Conservation (phyloP, 2,888 invertebrate genomes). For the Drosophila differens region DNA sequence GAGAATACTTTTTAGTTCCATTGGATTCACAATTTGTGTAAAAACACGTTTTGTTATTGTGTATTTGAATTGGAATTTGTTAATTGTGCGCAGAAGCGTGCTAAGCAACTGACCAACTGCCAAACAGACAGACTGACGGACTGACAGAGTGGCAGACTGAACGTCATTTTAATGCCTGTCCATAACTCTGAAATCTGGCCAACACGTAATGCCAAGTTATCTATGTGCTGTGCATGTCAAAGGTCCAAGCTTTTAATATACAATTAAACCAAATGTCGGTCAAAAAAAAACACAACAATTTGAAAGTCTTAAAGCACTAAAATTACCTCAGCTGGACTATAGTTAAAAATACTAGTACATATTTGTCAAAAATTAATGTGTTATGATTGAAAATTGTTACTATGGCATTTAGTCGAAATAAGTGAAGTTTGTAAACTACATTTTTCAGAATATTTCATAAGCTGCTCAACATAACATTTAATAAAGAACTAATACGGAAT, state of each 20-base stretch:
- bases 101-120: conserved; percentile 15
- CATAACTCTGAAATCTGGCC: conserved; percentile 13
- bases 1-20: conserved; percentile 28
- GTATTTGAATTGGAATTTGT: conserved; percentile 39
- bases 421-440: neutral
- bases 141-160: conserved; percentile 7
- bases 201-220: neutral
- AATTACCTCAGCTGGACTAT: neutral
- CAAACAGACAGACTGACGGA: neutral
- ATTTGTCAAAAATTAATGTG: too few relatives aligned
- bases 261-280: conserved; percentile 1
- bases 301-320: neutral
- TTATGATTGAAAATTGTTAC: neutral
- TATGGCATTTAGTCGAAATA: neutral
- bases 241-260: neutral
- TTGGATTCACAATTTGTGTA: conserved; percentile 2
- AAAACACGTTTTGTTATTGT: conserved; percentile 59
- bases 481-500: neutral
- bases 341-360: neutral
- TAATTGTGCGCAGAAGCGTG: conserved; percentile 43
- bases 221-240: neutral
- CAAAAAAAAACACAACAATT: neutral
- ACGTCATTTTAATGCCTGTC: conserved; percentile 7
- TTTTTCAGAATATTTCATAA: neutral
- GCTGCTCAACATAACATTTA: neutral